Percentiles rank a stretch among this genome's conserved stretches.
Conservation (phyloP, 2,113 vertebrate genomes). For the Osmerus eperlanus region DNA sequence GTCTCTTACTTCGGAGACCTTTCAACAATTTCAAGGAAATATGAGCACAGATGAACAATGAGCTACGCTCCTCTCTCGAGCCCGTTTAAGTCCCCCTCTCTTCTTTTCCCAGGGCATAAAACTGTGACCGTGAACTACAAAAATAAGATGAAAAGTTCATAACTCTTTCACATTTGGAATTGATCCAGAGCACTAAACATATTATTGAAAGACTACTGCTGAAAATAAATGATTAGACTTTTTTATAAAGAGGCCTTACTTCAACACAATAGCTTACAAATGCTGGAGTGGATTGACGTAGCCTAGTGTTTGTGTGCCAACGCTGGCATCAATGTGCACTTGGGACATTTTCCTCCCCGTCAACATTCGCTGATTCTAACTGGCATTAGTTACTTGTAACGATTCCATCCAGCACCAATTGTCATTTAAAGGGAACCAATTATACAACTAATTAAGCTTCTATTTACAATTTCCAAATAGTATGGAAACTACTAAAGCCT, state of each 20-base stretch:
- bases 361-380: not conserved
- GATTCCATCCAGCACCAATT: no score
- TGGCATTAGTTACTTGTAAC: not conserved
- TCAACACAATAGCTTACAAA: not conserved
- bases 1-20: constrained; percentile 21
- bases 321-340: not conserved
- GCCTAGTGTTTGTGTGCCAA: not conserved
- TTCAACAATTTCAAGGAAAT: constrained; percentile 40
- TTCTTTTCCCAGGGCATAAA: not conserved
- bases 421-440: no score
- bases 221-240: not conserved
- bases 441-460: no score
- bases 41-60: constrained; percentile 27
- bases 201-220: not conserved
- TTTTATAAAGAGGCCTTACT: not conserved
- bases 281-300: not conserved
- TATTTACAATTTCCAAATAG: no score
- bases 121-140: not conserved
- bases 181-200: no score
- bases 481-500: no score
- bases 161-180: not conserved
- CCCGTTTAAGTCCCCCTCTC: not conserved
- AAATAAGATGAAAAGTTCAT: not conserved
- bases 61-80: not conserved
- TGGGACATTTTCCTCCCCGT: constrained; percentile 7